Percentiles rank a stretch among this genome's conserved stretches.
Evolutionary conservation across 2,113 vertebrate species (phyloP).

Genomic region (Heterochromis multidens): DNA sequence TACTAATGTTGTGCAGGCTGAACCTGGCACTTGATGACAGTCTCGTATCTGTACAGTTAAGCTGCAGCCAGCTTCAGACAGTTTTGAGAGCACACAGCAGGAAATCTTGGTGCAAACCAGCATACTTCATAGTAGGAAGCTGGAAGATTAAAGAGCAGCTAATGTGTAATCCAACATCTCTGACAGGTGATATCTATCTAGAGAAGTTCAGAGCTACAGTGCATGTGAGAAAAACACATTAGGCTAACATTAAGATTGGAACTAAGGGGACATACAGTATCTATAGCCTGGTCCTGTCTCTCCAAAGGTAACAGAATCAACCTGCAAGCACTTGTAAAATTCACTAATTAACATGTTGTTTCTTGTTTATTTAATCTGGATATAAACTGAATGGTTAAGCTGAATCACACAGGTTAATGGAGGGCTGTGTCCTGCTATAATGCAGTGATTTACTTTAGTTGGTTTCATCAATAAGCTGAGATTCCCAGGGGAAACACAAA

Average conservation of each 20-base stretch:
- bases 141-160: background rate
- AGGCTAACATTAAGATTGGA: background rate
- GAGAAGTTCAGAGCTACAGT: background rate
- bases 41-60: background rate
- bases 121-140: background rate
- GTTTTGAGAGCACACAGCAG: background rate
- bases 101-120: background rate
- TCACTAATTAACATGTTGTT: background rate
- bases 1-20: background rate
- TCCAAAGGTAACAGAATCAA: background rate
- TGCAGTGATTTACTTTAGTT: no score
- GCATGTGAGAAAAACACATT: background rate
- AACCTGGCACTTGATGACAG: background rate
- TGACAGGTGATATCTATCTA: background rate
- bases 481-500: no score
- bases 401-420: background rate
- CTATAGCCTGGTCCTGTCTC: background rate
- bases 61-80: background rate
- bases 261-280: background rate
- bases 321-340: background rate
- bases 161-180: background rate
- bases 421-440: background rate
- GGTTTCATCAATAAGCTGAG: no score
- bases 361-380: background rate
- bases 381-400: background rate